Conservation (phyloP, 2,797 vertebrate species). For the Vireo griseus region DNA sequence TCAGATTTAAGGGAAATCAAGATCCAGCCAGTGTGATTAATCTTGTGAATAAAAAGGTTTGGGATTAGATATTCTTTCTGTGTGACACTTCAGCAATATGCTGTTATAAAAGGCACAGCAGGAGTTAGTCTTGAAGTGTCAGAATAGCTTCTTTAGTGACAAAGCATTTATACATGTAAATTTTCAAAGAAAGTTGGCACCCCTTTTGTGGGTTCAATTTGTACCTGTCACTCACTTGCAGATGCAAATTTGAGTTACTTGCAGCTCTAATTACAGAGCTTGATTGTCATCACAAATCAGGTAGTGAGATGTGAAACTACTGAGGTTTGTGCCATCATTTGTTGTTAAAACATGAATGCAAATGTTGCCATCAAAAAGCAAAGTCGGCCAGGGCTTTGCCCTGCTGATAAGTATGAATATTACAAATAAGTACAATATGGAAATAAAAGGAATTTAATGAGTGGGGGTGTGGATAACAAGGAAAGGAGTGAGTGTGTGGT, state of each 20-base stretch:
- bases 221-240: slow-evolving; percentile 38
- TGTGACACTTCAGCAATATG: slow-evolving; percentile 24
- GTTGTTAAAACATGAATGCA: slow-evolving; percentile 39
- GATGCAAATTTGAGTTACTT: slow-evolving; percentile 44
- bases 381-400: background rate
- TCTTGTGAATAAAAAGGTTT: slow-evolving; percentile 26
- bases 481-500: background rate
- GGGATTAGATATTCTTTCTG: slow-evolving; percentile 42
- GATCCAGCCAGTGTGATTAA: slow-evolving; percentile 39
- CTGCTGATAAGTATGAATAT: background rate
- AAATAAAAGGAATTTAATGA: background rate
- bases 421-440: background rate
- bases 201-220: slow-evolving; percentile 47
- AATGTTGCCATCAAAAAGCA: slow-evolving; percentile 4
- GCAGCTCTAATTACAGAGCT: slow-evolving; percentile 48
- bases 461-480: background rate
- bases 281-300: slow-evolving; percentile 53
- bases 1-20: slow-evolving; percentile 24
- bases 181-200: slow-evolving; percentile 45
- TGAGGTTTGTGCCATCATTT: slow-evolving; percentile 4
- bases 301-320: slow-evolving; percentile 22
- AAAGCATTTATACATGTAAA: slow-evolving; percentile 53
- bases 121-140: slow-evolving; percentile 36
- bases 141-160: slow-evolving; percentile 38
- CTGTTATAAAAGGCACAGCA: slow-evolving; percentile 42